Base-by-base conservation (phyloP, 37 sponge, comb jelly and placozoan genomes). In the Lycopodina hypogea region DNA sequence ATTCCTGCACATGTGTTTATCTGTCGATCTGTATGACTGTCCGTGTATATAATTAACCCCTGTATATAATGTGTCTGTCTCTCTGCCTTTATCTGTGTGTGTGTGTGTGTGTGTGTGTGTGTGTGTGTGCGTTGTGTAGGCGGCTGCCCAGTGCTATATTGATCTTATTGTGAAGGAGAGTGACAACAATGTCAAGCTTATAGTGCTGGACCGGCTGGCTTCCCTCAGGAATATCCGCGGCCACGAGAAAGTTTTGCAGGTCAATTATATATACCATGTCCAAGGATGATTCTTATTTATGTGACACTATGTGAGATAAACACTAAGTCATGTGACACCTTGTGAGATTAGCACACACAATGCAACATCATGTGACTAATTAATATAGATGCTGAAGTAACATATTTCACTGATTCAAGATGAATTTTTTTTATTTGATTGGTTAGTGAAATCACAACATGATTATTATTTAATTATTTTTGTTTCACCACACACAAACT, bases 131-230 rank as follows among this genome's bases (percentile, higher is more conserved):
- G 22, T 35, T 9, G 57, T 38, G 33, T 71, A 94, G 93, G 99
- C 99, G 63, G 99, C 97, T 56, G 90, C 99, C 34, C 88, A 90
- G 77, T 96, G 97, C 81, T 99, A 99, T 75, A 90, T 99, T 22
- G 97, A 96, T 18, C 87, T 99, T 69, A 87, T 99, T 1, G 95
- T 99, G 32, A 93, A 94, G 69, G 99, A 99, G 86, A 96, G 97
- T 52, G 99, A 99, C 78, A 99, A 99, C 85, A 99, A 99, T 68
- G 92, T 99, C 56, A 99, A 99, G 76, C 77, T 99, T 39, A 96
- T 99, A 34, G 99, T 99, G 14, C 74, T 99, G 42, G 99, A 99
- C 62, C 86, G 96, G 0, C 82, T 96, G 60, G 80, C 79, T 26
- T 68, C 85, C 32, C 83, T 99, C 35, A 93, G 82, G 78, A 74